Evolutionary conservation across 1,140 invertebrate genomes (phyloP).

Genomic region (Mizuhopecten yessoensis): DNA sequence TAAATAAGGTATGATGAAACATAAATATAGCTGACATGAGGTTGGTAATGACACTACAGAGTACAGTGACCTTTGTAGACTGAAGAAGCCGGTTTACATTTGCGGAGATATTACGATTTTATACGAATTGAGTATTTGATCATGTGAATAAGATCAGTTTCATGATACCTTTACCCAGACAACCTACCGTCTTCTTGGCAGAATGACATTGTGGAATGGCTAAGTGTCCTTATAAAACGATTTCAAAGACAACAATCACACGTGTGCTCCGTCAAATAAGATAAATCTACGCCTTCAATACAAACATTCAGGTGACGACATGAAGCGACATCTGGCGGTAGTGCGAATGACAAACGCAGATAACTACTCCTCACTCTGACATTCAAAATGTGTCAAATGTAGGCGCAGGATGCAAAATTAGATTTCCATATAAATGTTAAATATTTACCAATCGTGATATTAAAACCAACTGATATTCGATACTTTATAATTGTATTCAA

Average conservation of each 20-base stretch:
- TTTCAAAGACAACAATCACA: background rate
- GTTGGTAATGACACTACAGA: no score
- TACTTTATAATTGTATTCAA: no score
- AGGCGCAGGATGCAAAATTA: no score
- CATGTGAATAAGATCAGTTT: background rate
- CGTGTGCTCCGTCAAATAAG: background rate
- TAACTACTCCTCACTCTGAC: no score
- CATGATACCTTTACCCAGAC: background rate
- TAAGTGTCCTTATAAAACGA: background rate
- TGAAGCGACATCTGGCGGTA: background rate
- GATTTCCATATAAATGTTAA: no score
- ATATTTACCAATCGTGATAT: no score
- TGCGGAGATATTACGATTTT: background rate
- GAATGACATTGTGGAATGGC: background rate
- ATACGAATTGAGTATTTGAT: background rate
- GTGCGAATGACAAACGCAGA: no score
- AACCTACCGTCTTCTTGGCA: conserved; percentile 13
- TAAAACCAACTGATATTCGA: no score
- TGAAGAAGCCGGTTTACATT: background rate
- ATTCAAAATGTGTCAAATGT: no score
- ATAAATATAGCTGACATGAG: no score
- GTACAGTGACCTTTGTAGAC: background rate
- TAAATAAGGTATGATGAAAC: no score
- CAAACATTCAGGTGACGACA: background rate
- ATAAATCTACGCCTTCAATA: background rate